These are phyloP conservation scores for Phortica magna DNA, from an alignment of 2,888 invertebrate genomes.

Conservation along the genomic window DNA sequence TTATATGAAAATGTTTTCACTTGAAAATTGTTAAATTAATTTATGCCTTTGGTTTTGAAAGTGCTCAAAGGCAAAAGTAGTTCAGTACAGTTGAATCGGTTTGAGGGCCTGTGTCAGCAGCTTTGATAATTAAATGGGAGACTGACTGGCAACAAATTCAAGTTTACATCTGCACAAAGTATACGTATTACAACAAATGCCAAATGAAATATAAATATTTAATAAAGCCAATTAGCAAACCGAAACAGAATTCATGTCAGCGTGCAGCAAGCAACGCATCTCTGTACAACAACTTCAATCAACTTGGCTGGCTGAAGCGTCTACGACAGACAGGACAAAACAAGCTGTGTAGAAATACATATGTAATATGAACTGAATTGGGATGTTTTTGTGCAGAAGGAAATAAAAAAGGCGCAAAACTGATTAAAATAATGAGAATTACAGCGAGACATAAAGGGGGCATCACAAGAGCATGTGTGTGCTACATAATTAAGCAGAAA, in stretches of 20 bases:
- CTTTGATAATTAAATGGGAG: neutral
- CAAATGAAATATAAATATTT: constrained; percentile 19
- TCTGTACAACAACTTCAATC: neutral
- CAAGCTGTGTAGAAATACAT: neutral
- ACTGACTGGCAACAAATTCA: constrained; percentile 1
- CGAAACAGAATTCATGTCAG: neutral
- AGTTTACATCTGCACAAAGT: neutral
- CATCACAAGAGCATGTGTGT: neutral
- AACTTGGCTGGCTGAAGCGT: neutral
- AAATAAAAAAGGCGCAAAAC: constrained; percentile 1
- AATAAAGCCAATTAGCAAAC: constrained; percentile 2
- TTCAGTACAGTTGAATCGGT: too few species aligned
- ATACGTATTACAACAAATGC: neutral
- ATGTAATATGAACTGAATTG: neutral
- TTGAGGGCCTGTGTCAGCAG: too few species aligned
- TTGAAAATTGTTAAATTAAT: neutral
- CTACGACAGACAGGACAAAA: neutral
- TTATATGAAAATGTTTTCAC: constrained; percentile 4
- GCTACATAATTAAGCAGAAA: constrained; percentile 30
- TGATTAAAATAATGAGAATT: constrained; percentile 20
- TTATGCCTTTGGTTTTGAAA: too few species aligned
- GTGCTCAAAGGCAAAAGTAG: too few species aligned
- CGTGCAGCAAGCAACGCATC: neutral
- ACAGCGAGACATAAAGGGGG: neutral
- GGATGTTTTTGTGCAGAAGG: neutral